Percentiles rank a stretch among this genome's conserved stretches.
These are phyloP conservation scores for Panthera leo DNA, from an alignment of 2,113 vertebrate genomes.

Conservation along the genomic window DNA sequence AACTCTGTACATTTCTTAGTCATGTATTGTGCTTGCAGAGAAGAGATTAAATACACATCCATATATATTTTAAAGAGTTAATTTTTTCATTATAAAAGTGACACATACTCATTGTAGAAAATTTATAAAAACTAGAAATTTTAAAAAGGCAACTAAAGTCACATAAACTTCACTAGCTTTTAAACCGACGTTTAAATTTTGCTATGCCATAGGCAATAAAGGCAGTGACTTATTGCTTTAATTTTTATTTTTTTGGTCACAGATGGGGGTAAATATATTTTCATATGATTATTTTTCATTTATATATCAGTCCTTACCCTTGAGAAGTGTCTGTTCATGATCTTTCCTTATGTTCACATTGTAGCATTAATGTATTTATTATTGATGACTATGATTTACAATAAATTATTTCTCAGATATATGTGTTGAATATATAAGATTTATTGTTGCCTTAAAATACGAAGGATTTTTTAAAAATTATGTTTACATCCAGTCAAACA, in stretches of 20 bases:
- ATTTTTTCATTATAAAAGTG: neutral
- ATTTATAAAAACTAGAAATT: neutral
- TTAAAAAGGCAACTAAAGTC: neutral
- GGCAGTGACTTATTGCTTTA: neutral
- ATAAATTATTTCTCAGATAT: conserved; percentile 4
- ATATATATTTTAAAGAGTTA: neutral
- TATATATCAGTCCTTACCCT: neutral
- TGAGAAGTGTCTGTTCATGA: neutral
- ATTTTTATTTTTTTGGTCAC: conserved; percentile 14
- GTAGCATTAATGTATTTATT: neutral
- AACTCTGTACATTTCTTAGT: neutral
- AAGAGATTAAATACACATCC: neutral
- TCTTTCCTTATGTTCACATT: conserved; percentile 1
- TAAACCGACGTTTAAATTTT: conserved; percentile 28
- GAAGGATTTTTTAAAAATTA: neutral
- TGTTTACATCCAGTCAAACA: neutral
- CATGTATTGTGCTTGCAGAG: neutral
- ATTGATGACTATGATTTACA: neutral
- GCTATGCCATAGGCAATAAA: neutral
- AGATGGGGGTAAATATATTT: neutral
- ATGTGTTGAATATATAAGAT: neutral
- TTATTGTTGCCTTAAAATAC: conserved; percentile 22
- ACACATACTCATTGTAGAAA: neutral
- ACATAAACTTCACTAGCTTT: neutral
- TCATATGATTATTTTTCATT: neutral